Conservation (phyloP, 2,888 invertebrate species). For the Epirrita christyi region DNA sequence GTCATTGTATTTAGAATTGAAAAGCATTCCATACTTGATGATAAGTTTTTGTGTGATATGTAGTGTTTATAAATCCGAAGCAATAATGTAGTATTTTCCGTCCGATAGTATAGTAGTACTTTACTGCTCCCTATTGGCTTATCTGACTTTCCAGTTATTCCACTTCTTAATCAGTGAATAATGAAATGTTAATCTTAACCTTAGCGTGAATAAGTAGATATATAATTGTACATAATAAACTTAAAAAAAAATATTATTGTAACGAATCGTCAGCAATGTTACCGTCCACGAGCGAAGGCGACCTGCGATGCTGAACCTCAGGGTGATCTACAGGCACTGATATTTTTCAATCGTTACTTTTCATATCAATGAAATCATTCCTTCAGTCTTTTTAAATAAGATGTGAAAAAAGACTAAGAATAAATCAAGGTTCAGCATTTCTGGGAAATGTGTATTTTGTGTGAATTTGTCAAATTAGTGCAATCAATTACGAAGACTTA, state of each 20-base stretch:
- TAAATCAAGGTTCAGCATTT: not conserved
- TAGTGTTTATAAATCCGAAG: slow-evolving; percentile 24
- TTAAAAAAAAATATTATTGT: slow-evolving; percentile 18
- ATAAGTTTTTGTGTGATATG: slow-evolving; percentile 31
- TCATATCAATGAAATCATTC: no score
- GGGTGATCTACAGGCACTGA: not conserved
- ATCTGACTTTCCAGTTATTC: slow-evolving; percentile 7
- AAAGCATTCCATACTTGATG: slow-evolving; percentile 31
- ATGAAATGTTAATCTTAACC: slow-evolving; percentile 13
- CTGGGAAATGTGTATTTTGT: slow-evolving; percentile 8
- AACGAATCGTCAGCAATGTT: slow-evolving; percentile 26
- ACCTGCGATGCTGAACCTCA: not conserved
- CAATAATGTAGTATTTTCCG: slow-evolving; percentile 33
- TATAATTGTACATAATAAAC: slow-evolving; percentile 31
- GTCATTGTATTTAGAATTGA: slow-evolving; percentile 29
- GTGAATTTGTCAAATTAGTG: slow-evolving; percentile 20
- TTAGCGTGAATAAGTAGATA: slow-evolving; percentile 15
- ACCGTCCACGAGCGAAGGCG: slow-evolving; percentile 22
- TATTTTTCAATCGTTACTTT: no score
- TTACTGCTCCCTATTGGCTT: slow-evolving; percentile 6
- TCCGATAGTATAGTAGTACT: slow-evolving; percentile 12
- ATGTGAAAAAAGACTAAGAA: no score
- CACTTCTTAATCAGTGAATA: not conserved
- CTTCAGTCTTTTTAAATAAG: not conserved
- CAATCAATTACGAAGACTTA: slow-evolving; percentile 21